Base-by-base conservation (phyloP, 2,113 vertebrate species). In the Falcunculus frontatus region DNA sequence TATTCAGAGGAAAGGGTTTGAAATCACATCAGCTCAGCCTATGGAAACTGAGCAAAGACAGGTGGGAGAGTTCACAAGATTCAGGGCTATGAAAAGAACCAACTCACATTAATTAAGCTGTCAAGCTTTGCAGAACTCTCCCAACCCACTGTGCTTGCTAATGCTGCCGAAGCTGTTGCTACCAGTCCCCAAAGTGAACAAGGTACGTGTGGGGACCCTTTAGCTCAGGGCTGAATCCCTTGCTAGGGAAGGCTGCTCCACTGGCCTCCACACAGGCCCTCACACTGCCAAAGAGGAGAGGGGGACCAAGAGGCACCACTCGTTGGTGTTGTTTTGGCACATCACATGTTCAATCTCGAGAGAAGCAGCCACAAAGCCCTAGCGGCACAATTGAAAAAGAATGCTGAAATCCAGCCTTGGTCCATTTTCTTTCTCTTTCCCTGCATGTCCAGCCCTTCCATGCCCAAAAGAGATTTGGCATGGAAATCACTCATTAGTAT, bases 291-390 rank as follows among this genome's bases (percentile, higher is more conserved):
- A 32, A 26, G 18, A 91, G 26, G 20, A 64, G 26, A 2, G 25
- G 2, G 2, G 18, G 16, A 30, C 59, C 3, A 0, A 47, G 30
- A 70, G 22, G 25, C 29, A 29, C 18, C 23, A 42, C 1, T 3
- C 20, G 4, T 1, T 44, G 46, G 6, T 14, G 10, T 0, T 56
- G 20, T 9, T 84, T 53, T 29, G 67, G 32, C 47, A 52, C 13
- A n/a, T 8, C 22, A 21, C 7, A 1, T 1, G 2, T 46, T 83
- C 39, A 80, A 8, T 23, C 10, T 8, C 1, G 4, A 33, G 50
- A 73, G 49, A 80, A 21, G 30, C 17, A 63, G 39, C 41, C 1
- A 0, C 49, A 79, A 86, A 86, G 16, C 8, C 17, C 62, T 9
- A 21, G 7, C 4, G 5, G 23, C 35, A 50, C 39, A 63, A 41